Base-by-base conservation (phyloP, 2,797 vertebrate genomes). In the Linurgus olivaceus region DNA sequence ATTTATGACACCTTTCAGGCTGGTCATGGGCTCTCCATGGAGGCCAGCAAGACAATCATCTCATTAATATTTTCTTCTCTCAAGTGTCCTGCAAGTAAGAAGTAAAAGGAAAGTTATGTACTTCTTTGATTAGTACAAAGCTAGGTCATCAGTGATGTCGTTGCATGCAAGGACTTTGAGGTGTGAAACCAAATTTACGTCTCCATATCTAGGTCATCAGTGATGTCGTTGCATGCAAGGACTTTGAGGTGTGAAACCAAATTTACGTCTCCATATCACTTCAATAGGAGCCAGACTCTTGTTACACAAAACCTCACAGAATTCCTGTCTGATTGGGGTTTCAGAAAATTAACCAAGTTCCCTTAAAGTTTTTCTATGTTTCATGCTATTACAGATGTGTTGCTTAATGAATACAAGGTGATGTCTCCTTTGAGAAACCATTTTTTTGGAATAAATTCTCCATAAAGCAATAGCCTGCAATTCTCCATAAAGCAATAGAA, bases 141-240 rank as follows among this genome's bases (percentile, higher is more conserved):
- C 1, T 40, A 52, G 47, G 15, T 79, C 55, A 54, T 73, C 26
- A 35, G 26, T 57, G 66, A 50, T 7, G 1, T 67, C 11, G 2
- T 65, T 72, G 29, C 0, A 1, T 17, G 4, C 21, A 15, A 37
- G 17, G 28, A 37, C 31, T 78, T 65, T 7, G 48, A 82, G 38
- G 12, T 31, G 5, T 37, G n/a, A 78, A 45, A 61, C 7, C 29
- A 68, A 17, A 12, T 72, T 72, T 68, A 20, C 3, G 2, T 68
- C 26, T 6, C 13, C 4, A 1, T 37, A 24, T 73, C 13, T 40
- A 52, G 47, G 15, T 79, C 55, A 54, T 73, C 26, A 35, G 26
- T 57, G 66, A 50, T 7, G 1, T 67, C 11, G 2, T 65, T 72
- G 29, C 0, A 1, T 17, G 4, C 21, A 15, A 37, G 17, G 28